phyloP scores from a whole-genome alignment of 2,888 invertebrate genomes.

The Coronaproctus castanopsis region DNA sequence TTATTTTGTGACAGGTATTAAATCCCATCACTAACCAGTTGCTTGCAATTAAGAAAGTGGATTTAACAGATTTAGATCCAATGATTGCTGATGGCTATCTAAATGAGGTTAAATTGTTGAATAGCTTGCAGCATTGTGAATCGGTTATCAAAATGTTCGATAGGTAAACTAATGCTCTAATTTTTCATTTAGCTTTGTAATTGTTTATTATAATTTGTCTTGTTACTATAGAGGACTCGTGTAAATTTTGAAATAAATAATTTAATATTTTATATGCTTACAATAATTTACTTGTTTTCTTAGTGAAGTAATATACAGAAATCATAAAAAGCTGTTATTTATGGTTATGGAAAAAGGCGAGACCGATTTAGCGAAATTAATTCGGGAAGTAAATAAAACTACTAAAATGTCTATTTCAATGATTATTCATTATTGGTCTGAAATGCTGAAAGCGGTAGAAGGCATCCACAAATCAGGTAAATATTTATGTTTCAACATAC shows the following conservation, averaged over 20 bases:
- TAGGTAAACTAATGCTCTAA: conserved; percentile 57
- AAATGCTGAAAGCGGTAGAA: conserved; percentile 77
- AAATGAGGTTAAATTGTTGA: conserved; percentile 69
- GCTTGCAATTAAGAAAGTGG: conserved; percentile 64
- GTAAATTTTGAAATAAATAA: no score
- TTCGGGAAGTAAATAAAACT: conserved; percentile 34
- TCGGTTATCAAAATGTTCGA: conserved; percentile 43
- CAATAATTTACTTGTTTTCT: no score
- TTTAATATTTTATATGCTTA: no score
- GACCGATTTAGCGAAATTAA: conserved; percentile 60
- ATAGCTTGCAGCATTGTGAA: conserved; percentile 57
- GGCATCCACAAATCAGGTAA: conserved; percentile 74
- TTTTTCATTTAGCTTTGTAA: no score
- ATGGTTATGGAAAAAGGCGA: conserved; percentile 88
- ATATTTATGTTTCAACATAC: conserved; percentile 10
- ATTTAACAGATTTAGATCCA: conserved; percentile 47
- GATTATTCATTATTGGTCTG: conserved; percentile 75
- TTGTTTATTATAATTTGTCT: no score
- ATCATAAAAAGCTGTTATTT: conserved; percentile 39
- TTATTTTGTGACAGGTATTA: conserved; percentile 46
- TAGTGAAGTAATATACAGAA: conserved; percentile 4
- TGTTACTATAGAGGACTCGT: no score
- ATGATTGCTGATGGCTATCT: conserved; percentile 54
- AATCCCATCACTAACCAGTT: conserved; percentile 35
- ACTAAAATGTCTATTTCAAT: conserved; percentile 43